Conservation (phyloP, 2,888 invertebrate species). For the Caenorhabditis angaria region DNA sequence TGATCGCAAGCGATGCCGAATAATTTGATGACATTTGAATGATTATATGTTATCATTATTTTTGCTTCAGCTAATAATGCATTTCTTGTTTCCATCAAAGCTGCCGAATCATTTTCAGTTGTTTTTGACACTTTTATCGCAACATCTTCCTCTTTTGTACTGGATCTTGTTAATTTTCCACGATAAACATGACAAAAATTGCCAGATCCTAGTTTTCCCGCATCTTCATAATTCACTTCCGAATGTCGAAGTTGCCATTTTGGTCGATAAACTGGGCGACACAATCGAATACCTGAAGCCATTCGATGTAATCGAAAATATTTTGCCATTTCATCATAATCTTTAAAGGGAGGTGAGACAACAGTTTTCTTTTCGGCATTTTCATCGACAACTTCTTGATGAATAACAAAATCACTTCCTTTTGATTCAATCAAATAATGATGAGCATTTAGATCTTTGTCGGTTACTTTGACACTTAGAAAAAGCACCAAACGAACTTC, state of each 20-base stretch:
- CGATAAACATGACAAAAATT: slow-evolving; percentile 48
- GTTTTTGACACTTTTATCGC: slow-evolving; percentile 60
- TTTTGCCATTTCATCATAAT: slow-evolving; percentile 20
- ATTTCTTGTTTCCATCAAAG: slow-evolving; percentile 58
- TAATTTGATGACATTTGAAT: slow-evolving; percentile 76
- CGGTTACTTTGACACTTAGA: slow-evolving; percentile 17
- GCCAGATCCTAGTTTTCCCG: slow-evolving; percentile 37
- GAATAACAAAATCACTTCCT: slow-evolving; percentile 11
- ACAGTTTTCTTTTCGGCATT: not conserved
- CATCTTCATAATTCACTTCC: slow-evolving; percentile 20
- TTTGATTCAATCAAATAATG: slow-evolving; percentile 21
- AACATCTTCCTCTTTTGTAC: slow-evolving; percentile 45
- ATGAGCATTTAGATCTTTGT: slow-evolving; percentile 17
- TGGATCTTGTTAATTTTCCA: slow-evolving; percentile 19
- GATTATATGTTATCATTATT: slow-evolving; percentile 54
- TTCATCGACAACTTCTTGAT: slow-evolving; percentile 19
- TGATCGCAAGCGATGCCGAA: slow-evolving; percentile 97
- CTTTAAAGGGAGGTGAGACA: slow-evolving; percentile 21
- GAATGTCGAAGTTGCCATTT: slow-evolving; percentile 29
- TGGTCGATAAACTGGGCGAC: slow-evolving; percentile 15
- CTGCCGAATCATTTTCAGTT: slow-evolving; percentile 41
- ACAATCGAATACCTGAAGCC: slow-evolving; percentile 27
- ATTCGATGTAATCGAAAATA: slow-evolving; percentile 26
- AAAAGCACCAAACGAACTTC: slow-evolving; percentile 25
- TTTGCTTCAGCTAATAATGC: slow-evolving; percentile 56